A percentile compares a stretch with the other conserved stretches of the same genome.
Evolutionary conservation across 2,888 invertebrate genomes (phyloP).

Genomic region (Pammene fasciana): DNA sequence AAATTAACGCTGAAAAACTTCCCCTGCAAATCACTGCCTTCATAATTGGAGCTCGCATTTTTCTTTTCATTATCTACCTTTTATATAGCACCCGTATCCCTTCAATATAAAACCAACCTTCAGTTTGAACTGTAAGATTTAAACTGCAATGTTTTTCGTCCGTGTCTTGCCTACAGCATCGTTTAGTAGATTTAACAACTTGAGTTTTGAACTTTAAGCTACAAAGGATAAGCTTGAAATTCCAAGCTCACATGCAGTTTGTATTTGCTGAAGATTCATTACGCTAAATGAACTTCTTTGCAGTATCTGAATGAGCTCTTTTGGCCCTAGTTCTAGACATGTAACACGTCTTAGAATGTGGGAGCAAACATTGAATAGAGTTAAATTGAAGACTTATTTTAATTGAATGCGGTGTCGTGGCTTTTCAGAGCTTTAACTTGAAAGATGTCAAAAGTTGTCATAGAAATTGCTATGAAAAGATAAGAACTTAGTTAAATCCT

Average conservation of each 20-base stretch:
- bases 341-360: slow-evolving; percentile 9
- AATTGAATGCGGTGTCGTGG: background rate
- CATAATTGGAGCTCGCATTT: slow-evolving; percentile 35
- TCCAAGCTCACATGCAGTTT: background rate
- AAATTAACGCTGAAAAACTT: slow-evolving; percentile 25
- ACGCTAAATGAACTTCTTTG: slow-evolving; percentile 32
- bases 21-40: slow-evolving; percentile 32
- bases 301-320: slow-evolving; percentile 31
- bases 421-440: background rate
- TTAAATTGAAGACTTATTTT: background rate
- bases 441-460: background rate
- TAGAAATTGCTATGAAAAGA: background rate
- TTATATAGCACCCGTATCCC: slow-evolving; percentile 10
- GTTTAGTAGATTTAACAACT: slow-evolving; percentile 13
- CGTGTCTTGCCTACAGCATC: slow-evolving; percentile 4
- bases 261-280: slow-evolving; percentile 29
- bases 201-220: slow-evolving; percentile 1
- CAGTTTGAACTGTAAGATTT: background rate
- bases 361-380: background rate
- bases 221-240: slow-evolving; percentile 1
- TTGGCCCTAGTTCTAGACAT: slow-evolving; percentile 17
- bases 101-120: background rate
- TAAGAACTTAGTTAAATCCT: too few relatives aligned
- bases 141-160: background rate
- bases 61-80: slow-evolving; percentile 32